phyloP scores from a whole-genome alignment of 2,797 vertebrate species.

The Pangasius krempfi region DNA sequence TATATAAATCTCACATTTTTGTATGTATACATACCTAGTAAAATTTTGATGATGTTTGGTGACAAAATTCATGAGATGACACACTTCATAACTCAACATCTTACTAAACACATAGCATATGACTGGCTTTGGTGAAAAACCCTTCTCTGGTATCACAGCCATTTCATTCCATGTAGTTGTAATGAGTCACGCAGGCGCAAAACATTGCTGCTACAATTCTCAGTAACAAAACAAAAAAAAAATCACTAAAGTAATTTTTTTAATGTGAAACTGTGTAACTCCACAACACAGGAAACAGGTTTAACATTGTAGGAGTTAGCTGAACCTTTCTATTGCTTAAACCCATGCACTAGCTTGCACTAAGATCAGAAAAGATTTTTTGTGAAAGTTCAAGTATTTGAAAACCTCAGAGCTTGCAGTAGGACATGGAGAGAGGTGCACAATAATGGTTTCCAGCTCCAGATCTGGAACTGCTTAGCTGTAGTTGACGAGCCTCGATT shows the following conservation, averaged over 20 bases:
- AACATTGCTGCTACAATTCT: neutral
- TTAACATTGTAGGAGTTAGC: neutral
- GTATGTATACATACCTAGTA: neutral
- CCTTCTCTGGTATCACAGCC: neutral
- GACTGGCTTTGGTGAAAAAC: neutral
- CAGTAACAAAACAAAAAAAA: neutral
- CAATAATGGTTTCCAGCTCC: conserved; percentile 26
- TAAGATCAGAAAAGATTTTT: neutral
- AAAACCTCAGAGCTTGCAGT: conserved; percentile 16
- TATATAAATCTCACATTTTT: neutral
- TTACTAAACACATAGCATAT: neutral
- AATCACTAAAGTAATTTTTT: neutral
- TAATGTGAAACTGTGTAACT: neutral
- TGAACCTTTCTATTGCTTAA: neutral
- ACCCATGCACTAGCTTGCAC: neutral
- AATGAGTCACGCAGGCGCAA: conserved; percentile 4
- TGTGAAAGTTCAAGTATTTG: conserved; percentile 10
- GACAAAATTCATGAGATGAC: neutral
- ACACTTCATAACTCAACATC: neutral
- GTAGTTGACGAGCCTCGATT: conserved; percentile 29
- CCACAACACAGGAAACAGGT: conserved; percentile 5
- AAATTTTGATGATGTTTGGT: neutral
- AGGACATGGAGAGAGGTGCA: conserved; percentile 17
- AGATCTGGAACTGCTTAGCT: conserved; percentile 30
- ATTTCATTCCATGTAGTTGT: conserved; percentile 6